phyloP scores from a whole-genome alignment of 2,797 vertebrate genomes.

The Oophaga sylvatica region DNA sequence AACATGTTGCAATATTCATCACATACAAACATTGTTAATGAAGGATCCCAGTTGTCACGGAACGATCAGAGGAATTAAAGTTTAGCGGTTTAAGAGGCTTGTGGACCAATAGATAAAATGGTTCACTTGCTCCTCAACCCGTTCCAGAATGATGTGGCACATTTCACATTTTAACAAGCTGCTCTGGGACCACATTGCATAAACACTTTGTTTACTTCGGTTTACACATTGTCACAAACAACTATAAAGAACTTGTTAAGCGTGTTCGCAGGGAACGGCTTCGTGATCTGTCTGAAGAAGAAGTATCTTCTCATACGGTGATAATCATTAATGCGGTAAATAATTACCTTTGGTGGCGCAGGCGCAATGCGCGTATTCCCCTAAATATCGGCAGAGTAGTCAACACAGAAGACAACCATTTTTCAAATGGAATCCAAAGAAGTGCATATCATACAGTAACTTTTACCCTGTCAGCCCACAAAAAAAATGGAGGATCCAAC shows the following conservation, averaged over 20 bases:
- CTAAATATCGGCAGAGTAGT: background rate
- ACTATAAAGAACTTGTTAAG: slow-evolving; percentile 67
- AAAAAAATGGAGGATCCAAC: too few relatives aligned
- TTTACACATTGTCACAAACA: slow-evolving; percentile 68
- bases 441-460: background rate
- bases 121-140: slow-evolving; percentile 71
- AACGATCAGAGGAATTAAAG: slow-evolving; percentile 49
- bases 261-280: slow-evolving; percentile 65
- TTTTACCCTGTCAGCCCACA: too few relatives aligned
- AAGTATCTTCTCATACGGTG: background rate
- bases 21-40: slow-evolving; percentile 50
- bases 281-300: background rate
- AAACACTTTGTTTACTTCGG: slow-evolving; percentile 69
- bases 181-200: slow-evolving; percentile 69
- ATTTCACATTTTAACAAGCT: slow-evolving; percentile 72
- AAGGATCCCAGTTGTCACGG: slow-evolving; percentile 51
- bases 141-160: slow-evolving; percentile 69
- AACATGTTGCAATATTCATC: slow-evolving; percentile 45
- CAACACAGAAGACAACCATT: background rate
- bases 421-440: background rate
- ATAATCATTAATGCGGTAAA: background rate
- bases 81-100: slow-evolving; percentile 66
- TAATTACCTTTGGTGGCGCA: background rate
- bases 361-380: background rate
- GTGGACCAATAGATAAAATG: slow-evolving; percentile 68